A percentile compares a stretch with the other conserved stretches of the same genome.
These are phyloP conservation scores for Peromyscus attwateri DNA, from an alignment of 2,797 vertebrate species.

Conservation along the genomic window DNA sequence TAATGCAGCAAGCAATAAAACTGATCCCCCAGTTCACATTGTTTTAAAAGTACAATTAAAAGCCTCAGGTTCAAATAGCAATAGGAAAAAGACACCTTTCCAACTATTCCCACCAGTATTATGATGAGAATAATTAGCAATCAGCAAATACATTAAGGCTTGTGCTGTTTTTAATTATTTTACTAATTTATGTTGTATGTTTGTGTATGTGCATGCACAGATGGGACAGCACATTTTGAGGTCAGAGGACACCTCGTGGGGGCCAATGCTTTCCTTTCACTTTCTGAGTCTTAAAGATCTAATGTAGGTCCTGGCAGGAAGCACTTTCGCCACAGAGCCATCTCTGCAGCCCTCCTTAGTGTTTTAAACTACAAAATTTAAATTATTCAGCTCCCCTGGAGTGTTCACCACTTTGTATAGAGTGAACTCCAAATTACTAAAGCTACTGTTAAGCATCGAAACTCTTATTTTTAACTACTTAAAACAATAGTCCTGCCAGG, in stretches of 20 bases:
- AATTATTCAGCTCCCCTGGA: background rate
- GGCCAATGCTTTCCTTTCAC: background rate
- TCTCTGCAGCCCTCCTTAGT: background rate
- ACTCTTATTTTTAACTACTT: constrained; percentile 38
- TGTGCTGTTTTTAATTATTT: background rate
- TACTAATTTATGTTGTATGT: background rate
- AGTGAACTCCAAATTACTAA: background rate
- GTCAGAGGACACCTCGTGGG: background rate
- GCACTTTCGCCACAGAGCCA: background rate
- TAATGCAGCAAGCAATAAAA: constrained; percentile 43
- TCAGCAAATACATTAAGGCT: background rate
- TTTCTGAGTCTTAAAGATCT: background rate
- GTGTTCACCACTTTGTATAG: background rate
- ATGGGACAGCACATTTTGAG: background rate
- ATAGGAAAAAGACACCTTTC: background rate
- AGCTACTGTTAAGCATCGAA: constrained; percentile 46
- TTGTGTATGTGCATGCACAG: background rate
- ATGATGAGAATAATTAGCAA: background rate
- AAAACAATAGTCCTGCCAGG: background rate
- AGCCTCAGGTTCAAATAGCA: background rate
- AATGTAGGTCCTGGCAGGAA: too few species aligned
- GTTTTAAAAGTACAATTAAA: background rate
- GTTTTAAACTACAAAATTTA: background rate
- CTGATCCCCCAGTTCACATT: background rate
- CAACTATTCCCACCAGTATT: background rate